phyloP scores from a whole-genome alignment of 2,888 invertebrate genomes.

The Drosophila ezoana region DNA sequence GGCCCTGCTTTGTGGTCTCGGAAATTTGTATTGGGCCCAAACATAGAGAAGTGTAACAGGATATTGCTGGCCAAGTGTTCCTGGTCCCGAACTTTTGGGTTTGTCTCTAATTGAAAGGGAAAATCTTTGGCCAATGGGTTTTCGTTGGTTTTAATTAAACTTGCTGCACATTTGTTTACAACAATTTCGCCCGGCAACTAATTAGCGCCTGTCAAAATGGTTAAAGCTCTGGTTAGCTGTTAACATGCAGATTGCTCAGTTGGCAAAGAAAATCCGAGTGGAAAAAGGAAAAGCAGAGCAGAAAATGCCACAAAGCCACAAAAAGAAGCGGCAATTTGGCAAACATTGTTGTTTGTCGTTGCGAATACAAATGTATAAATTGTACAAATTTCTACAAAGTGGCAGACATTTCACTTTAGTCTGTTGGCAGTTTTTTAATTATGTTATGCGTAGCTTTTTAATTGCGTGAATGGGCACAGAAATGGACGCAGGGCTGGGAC shows the following conservation, averaged over 20 bases:
- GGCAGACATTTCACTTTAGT: conserved; percentile 25
- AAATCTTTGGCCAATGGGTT: conserved; percentile 50
- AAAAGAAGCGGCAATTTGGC: conserved; percentile 25
- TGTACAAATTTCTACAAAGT: conserved; percentile 25
- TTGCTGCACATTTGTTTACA: conserved; percentile 43
- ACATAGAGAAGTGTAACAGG: neutral
- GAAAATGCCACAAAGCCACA: neutral
- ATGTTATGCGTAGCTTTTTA: conserved; percentile 60
- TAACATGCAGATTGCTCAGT: conserved; percentile 36
- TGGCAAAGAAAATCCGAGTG: conserved; percentile 16
- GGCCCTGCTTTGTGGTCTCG: conserved; percentile 11
- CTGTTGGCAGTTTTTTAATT: conserved; percentile 54
- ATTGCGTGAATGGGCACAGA: conserved; percentile 52
- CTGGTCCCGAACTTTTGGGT: conserved; percentile 18
- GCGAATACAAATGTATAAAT: neutral
- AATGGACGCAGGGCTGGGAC: conserved; percentile 5
- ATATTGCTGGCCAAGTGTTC: conserved; percentile 9
- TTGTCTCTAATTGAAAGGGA: conserved; percentile 64
- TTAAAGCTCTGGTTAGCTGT: conserved; percentile 32
- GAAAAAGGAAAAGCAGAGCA: neutral
- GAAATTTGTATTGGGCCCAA: conserved; percentile 2
- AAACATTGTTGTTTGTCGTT: conserved; percentile 9
- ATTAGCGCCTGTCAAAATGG: conserved; percentile 57
- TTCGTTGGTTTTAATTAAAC: conserved; percentile 51
- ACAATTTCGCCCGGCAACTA: conserved; percentile 37